phyloP scores from a whole-genome alignment of 2,888 invertebrate genomes.

The Nowickia ferox region DNA sequence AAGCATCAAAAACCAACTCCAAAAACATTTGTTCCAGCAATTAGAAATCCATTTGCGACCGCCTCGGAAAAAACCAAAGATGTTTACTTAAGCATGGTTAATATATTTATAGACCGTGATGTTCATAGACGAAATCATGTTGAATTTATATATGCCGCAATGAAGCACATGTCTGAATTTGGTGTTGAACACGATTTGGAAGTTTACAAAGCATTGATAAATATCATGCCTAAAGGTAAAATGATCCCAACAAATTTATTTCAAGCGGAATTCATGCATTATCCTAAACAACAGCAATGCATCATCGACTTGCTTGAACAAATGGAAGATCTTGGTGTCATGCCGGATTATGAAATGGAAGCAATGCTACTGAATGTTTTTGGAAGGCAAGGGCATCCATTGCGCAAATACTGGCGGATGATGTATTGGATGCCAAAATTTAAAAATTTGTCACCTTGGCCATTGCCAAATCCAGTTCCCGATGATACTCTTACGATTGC shows the following conservation, averaged over 20 bases:
- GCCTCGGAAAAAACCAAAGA: conserved; percentile 84
- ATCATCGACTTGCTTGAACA: conserved; percentile 92
- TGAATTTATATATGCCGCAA: conserved; percentile 96
- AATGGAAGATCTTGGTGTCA: conserved; percentile 97
- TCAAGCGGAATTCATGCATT: conserved; percentile 96
- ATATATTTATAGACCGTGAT: conserved; percentile 88
- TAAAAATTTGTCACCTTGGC: conserved; percentile 94
- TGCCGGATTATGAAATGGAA: conserved; percentile 95
- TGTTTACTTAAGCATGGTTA: conserved; percentile 89
- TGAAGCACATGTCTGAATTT: conserved; percentile 94
- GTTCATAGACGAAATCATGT: conserved; percentile 92
- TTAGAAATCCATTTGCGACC: conserved; percentile 79
- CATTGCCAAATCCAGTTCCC: conserved; percentile 90
- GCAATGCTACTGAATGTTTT: conserved; percentile 92
- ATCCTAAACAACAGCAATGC: conserved; percentile 97
- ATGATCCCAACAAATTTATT: conserved; percentile 92
- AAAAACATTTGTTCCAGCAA: conserved; percentile 74
- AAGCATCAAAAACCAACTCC: conserved; percentile 32
- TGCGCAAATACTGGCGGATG: conserved; percentile 91
- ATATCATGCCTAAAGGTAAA: conserved; percentile 94
- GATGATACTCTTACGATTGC: conserved; percentile 91
- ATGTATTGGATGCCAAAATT: conserved; percentile 98
- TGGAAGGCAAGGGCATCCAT: conserved; percentile 89
- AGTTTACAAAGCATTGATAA: conserved; percentile 92
- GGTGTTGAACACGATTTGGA: conserved; percentile 94